Evolutionary conservation across 2,113 vertebrate species (phyloP), one percentile per base, ranked within the genome.

Genomic region (Eulemur macaco): DNA sequence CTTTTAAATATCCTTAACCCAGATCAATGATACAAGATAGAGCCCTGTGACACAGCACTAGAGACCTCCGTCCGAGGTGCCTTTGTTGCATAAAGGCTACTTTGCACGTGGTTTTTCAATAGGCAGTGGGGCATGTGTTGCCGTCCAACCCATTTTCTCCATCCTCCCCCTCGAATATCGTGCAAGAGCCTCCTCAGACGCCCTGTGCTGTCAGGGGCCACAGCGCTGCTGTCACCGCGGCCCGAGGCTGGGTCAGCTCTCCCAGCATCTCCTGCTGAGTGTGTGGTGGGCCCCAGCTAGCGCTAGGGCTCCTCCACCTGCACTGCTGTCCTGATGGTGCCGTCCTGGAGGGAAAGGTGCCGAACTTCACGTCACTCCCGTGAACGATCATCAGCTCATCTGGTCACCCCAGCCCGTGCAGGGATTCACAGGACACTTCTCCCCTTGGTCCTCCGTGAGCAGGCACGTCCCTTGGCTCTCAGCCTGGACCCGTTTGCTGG

Each of bases 1-100:
- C 69, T 77, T 91, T 85, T 77, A 63, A 86, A 73, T 29, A 58
- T 47, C 58, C 78, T 58, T 69, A 52, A n/a, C 8, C 15, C n/a
- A 37, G 86, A 83, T 77, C 20, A 29, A 3, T 10, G 52, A 77
- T 63, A 12, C 31, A 82, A 78, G 42, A 29, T 8, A 68, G 85
- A 82, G 45, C 45, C 63, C 52, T 68, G 37, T 11, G 63, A 52
- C 14, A 15, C 3, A 6, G 18, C 21, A 8, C 18, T 60, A 14
- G 86, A 81, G 39, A 47, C 34, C 13, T 45, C 17, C 42, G 63
- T 86, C 34, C 80, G 37, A 17, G 42, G 4, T 42, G 83, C 42
- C 21, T 10, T 8, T 5, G 12, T 5, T 3, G 7, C 25, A 2
- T 8, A 21, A 39, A 66, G 11, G 20, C 39, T 73, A 29, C 15